These are phyloP conservation scores for Cataglyphis cursor DNA, from an alignment of 2,888 invertebrate species.

Conservation along the genomic window DNA sequence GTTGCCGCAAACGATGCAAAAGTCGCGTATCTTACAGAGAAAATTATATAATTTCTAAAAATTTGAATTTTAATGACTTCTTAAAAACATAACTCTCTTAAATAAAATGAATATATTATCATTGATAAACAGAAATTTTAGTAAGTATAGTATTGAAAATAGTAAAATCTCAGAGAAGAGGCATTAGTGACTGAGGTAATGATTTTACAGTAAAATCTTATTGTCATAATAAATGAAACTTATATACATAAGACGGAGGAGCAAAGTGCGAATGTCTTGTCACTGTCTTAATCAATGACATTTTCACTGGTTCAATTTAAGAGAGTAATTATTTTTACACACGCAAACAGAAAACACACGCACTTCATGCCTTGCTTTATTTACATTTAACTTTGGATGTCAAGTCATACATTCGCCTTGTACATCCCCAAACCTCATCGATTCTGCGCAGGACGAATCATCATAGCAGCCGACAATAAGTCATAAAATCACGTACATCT, in stretches of 20 bases:
- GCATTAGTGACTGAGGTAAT: too few relatives aligned
- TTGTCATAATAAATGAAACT: neutral
- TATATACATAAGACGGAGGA: too few relatives aligned
- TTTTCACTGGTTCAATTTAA: neutral
- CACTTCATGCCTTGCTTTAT: neutral
- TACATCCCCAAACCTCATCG: neutral
- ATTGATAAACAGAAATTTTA: neutral
- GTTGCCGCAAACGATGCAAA: neutral
- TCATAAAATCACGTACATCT: slow-evolving; percentile 57
- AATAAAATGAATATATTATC: neutral
- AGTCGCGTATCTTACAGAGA: neutral
- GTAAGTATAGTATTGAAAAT: neutral
- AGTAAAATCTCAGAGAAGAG: neutral
- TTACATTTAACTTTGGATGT: neutral
- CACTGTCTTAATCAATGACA: too few relatives aligned
- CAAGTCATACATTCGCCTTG: neutral
- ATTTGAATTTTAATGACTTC: neutral
- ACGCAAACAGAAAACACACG: neutral
- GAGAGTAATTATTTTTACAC: neutral
- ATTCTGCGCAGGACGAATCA: slow-evolving; percentile 7
- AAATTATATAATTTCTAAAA: neutral
- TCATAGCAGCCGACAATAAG: slow-evolving; percentile 29
- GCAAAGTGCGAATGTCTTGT: too few relatives aligned
- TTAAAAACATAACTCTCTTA: neutral
- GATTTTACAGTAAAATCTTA: neutral